Conservation (phyloP, 2,113 vertebrate genomes). For the Corythaixoides concolor region DNA sequence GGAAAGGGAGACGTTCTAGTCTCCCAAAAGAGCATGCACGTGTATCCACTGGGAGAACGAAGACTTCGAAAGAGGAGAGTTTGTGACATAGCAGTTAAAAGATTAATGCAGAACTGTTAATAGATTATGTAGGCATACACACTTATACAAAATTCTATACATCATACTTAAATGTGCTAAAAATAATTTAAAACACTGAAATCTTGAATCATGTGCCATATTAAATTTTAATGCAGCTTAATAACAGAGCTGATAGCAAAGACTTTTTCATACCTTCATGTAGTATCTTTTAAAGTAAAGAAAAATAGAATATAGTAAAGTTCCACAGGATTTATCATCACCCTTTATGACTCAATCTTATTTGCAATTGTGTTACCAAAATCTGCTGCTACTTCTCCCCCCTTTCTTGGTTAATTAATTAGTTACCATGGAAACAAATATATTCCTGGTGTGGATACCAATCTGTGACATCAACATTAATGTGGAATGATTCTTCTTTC, state of each 20-base stretch:
- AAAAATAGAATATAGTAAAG: neutral
- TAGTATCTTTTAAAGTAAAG: neutral
- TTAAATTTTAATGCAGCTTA: neutral
- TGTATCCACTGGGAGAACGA: accelerated
- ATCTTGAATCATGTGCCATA: neutral
- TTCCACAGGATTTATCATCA: neutral
- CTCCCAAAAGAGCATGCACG: accelerated
- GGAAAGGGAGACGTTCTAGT: neutral
- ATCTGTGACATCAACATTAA: neutral
- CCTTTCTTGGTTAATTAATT: neutral
- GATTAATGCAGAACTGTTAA: neutral
- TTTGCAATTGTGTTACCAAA: neutral
- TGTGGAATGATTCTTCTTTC: neutral
- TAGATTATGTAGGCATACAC: accelerated
- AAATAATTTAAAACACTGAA: neutral
- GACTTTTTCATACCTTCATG: neutral
- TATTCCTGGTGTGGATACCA: neutral
- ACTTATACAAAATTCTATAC: neutral
- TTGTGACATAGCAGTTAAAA: neutral
- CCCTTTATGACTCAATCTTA: neutral
- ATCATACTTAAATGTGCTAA: neutral
- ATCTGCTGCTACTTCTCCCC: neutral
- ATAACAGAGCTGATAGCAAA: neutral
- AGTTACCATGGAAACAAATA: constrained; percentile 7
- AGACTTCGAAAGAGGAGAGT: neutral